These are phyloP conservation scores for Drosophila kuntzei DNA, from an alignment of 2,888 invertebrate genomes.

Conservation along the genomic window DNA sequence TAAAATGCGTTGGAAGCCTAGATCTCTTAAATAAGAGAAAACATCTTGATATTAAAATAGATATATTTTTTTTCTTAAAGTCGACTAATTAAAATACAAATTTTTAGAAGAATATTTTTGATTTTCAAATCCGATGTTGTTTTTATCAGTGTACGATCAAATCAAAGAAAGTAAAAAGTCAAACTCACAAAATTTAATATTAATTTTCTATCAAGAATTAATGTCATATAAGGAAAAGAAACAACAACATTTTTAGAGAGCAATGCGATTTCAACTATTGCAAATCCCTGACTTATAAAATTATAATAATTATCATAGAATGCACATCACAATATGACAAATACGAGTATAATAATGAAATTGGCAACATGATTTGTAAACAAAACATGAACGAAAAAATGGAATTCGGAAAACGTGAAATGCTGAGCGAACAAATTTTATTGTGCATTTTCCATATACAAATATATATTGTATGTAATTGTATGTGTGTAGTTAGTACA, in stretches of 20 bases:
- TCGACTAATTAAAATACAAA: too few species aligned
- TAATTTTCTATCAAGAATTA: too few species aligned
- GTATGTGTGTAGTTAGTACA: conserved; percentile 29
- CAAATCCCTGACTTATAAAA: neutral
- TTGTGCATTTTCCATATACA: conserved; percentile 38
- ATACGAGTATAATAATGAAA: conserved; percentile 10
- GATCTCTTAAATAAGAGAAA: too few species aligned
- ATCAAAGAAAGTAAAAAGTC: too few species aligned
- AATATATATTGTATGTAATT: neutral
- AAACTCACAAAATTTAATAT: too few species aligned
- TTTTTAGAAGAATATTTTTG: too few species aligned
- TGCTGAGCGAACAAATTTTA: conserved; percentile 26
- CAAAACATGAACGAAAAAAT: conserved; percentile 10
- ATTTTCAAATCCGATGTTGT: too few species aligned
- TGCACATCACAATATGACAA: neutral
- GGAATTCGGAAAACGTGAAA: conserved; percentile 17
- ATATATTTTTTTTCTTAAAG: too few species aligned
- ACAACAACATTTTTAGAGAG: neutral
- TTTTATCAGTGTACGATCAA: too few species aligned
- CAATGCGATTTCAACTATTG: neutral
- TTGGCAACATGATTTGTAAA: conserved; percentile 12
- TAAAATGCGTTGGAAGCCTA: too few species aligned
- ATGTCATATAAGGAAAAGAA: neutral
- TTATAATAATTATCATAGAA: neutral
- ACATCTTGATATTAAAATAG: too few species aligned